Evolutionary conservation across 2,797 vertebrate genomes (phyloP).

Genomic region (Leuciscus waleckii): DNA sequence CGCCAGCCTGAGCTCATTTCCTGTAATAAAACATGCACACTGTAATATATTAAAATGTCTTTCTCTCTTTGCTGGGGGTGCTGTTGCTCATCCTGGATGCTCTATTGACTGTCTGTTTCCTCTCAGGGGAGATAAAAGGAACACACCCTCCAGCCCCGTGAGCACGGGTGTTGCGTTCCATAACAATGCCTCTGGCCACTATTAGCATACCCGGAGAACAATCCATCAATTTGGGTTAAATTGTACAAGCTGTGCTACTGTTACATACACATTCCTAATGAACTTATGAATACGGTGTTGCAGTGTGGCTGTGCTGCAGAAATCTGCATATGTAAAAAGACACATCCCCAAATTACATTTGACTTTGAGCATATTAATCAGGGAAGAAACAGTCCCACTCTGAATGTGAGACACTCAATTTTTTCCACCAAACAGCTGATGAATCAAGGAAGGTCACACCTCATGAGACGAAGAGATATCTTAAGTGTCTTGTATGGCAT

Average conservation of each 20-base stretch:
- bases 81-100: slow-evolving; percentile 38
- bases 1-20: slow-evolving; percentile 47
- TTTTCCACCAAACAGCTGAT: slow-evolving; percentile 4
- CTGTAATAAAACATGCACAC: slow-evolving; percentile 53
- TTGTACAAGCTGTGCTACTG: slow-evolving; percentile 46
- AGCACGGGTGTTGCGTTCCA: slow-evolving; percentile 40
- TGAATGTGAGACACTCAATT: slow-evolving; percentile 7
- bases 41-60: slow-evolving; percentile 53
- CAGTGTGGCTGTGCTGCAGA: slow-evolving; percentile 49
- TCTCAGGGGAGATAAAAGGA: slow-evolving; percentile 31
- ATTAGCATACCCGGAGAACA: slow-evolving; percentile 55
- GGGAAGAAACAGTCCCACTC: slow-evolving; percentile 20
- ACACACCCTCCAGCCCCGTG: slow-evolving; percentile 27
- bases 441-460: not conserved
- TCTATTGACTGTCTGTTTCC: slow-evolving; percentile 43
- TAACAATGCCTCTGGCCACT: slow-evolving; percentile 37
- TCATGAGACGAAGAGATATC: not conserved
- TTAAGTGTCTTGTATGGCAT: slow-evolving; percentile 5
- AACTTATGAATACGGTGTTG: slow-evolving; percentile 49
- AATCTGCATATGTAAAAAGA: slow-evolving; percentile 55
- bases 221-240: slow-evolving; percentile 60
- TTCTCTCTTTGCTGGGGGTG: slow-evolving; percentile 42
- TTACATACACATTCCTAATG: slow-evolving; percentile 53
- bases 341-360: slow-evolving; percentile 58
- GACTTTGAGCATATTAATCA: slow-evolving; percentile 59